phyloP scores from a whole-genome alignment of 2,888 invertebrate genomes.

The Spialia ferax region DNA sequence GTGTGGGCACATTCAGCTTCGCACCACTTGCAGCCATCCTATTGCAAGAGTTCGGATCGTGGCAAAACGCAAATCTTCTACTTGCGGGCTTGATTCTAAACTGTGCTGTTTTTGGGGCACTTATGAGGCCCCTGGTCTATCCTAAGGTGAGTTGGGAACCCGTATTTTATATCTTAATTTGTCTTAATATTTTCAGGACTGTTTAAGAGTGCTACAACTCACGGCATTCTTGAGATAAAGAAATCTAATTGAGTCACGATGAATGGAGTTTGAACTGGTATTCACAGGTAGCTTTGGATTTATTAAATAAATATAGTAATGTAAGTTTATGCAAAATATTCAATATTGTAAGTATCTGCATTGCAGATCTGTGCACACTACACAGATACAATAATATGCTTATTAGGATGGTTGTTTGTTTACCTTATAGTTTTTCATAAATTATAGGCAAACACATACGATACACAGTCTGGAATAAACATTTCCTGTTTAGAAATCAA shows the following conservation, averaged over 20 bases:
- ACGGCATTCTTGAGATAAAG: not conserved
- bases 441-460: too few species aligned
- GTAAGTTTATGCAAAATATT: not conserved
- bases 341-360: too few species aligned
- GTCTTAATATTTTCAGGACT: not conserved
- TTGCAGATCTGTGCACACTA: not conserved
- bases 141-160: slow-evolving; percentile 83
- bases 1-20: slow-evolving; percentile 97
- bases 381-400: too few species aligned
- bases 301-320: not conserved
- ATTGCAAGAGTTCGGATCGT: slow-evolving; percentile 91
- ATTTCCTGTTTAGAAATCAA: not conserved
- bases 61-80: slow-evolving; percentile 96
- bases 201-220: not conserved
- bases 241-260: not conserved
- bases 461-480: not conserved
- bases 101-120: slow-evolving; percentile 95
- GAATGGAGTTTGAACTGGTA: not conserved
- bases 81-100: slow-evolving; percentile 97
- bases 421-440: too few species aligned
- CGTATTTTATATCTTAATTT: not conserved
- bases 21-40: slow-evolving; percentile 95
- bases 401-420: too few species aligned
- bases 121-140: slow-evolving; percentile 93
- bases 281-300: not conserved